These are phyloP conservation scores for Drosophila flavopinicola DNA, from an alignment of 2,888 invertebrate species.

Conservation along the genomic window DNA sequence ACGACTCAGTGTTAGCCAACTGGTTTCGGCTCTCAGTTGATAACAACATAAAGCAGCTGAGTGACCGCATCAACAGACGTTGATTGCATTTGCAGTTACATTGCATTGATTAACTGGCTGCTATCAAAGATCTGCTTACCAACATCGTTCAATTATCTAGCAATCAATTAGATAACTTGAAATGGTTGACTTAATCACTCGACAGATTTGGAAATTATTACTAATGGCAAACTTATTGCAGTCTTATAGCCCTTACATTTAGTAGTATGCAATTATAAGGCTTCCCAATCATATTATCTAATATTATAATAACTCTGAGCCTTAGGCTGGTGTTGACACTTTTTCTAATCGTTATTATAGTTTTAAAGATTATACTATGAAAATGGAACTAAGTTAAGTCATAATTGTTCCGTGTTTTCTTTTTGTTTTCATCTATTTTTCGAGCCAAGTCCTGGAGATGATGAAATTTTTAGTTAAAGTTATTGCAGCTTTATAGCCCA, in stretches of 20 bases:
- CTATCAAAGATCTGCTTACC: conserved; percentile 1
- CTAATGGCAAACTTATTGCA: conserved; percentile 1
- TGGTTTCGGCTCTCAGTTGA: conserved; percentile 45
- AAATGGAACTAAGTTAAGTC: too few species aligned
- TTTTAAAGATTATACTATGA: too few species aligned
- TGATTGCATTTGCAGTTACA: conserved; percentile 23
- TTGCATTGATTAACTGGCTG: neutral
- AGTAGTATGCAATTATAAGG: neutral
- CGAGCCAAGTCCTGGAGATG: too few species aligned
- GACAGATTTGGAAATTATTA: conserved; percentile 8
- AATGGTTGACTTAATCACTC: conserved; percentile 21
- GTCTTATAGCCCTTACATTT: neutral
- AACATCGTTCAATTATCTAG: conserved; percentile 20
- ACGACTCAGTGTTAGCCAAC: conserved; percentile 26
- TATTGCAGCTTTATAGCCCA: too few species aligned
- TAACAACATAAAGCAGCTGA: conserved; percentile 32
- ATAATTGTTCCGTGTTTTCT: too few species aligned
- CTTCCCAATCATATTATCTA: neutral
- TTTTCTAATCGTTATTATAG: too few species aligned
- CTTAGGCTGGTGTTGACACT: too few species aligned
- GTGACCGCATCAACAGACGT: conserved; percentile 4
- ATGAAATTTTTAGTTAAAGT: too few species aligned
- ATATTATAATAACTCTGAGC: neutral
- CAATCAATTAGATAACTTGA: conserved; percentile 15
- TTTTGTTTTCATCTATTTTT: too few species aligned